phyloP scores from a whole-genome alignment of 2,888 invertebrate genomes.

The Acronicta aceris region DNA sequence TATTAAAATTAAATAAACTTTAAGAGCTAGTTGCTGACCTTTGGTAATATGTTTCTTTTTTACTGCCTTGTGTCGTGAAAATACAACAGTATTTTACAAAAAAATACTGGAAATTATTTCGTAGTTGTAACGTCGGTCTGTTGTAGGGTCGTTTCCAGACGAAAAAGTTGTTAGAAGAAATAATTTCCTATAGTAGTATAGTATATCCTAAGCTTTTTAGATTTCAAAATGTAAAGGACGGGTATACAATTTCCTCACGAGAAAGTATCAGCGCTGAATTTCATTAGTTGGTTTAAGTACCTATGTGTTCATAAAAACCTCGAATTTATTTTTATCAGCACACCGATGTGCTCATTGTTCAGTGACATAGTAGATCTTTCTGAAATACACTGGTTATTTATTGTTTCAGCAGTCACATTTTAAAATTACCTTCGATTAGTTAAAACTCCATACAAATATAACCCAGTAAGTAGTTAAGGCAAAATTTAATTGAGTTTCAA shows the following conservation, averaged over 20 bases:
- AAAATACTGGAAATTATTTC: too few species aligned
- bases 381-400: slow-evolving; percentile 36
- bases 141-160: background rate
- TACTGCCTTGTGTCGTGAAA: background rate
- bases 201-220: background rate
- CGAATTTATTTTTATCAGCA: slow-evolving; percentile 36
- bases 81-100: too few species aligned
- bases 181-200: too few species aligned
- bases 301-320: slow-evolving; percentile 39
- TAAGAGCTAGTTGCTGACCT: slow-evolving; percentile 10
- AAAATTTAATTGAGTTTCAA: slow-evolving; percentile 7
- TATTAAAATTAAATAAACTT: slow-evolving; percentile 23
- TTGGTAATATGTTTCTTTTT: slow-evolving; percentile 13
- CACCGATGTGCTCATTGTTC: slow-evolving; percentile 36
- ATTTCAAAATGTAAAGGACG: too few species aligned
- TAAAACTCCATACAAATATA: background rate
- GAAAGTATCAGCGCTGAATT: background rate
- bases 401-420: slow-evolving; percentile 8
- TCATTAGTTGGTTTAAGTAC: slow-evolving; percentile 27
- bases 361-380: slow-evolving; percentile 32
- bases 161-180: background rate
- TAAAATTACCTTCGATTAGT: background rate
- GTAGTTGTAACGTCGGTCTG: background rate
- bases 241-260: background rate
- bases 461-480: background rate